Percentiles rank a stretch among this genome's conserved stretches.
phyloP scores from a whole-genome alignment of 2,113 vertebrate species.

The Lampris megalopsis region DNA sequence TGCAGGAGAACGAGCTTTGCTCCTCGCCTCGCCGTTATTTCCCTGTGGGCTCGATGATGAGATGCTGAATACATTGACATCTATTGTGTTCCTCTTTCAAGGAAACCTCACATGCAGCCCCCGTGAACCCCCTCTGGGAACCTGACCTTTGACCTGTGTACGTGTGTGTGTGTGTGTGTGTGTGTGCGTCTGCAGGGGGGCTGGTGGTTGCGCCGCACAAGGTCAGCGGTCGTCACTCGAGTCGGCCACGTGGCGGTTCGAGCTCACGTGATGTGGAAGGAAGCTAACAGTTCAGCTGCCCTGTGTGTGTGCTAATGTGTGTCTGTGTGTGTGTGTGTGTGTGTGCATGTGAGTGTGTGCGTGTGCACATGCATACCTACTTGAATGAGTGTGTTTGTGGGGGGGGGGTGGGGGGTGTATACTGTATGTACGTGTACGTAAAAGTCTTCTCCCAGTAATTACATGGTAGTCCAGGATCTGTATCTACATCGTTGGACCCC shows the following conservation, averaged over 20 bases:
- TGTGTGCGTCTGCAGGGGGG: constrained; percentile 18
- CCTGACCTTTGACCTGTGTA: constrained; percentile 8
- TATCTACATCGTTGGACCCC: constrained; percentile 13
- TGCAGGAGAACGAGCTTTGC: background rate
- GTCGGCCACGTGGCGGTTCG: constrained; percentile 40
- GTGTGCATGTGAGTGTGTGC: constrained; percentile 18
- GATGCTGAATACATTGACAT: constrained; percentile 46
- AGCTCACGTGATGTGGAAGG: constrained; percentile 47
- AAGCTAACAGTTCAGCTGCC: constrained; percentile 43
- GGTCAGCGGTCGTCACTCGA: constrained; percentile 32
- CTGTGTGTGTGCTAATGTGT: background rate
- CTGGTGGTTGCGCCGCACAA: constrained; percentile 28
- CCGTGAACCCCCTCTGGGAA: constrained; percentile 19
- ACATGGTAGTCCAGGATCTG: constrained; percentile 45
- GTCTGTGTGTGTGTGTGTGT: constrained; percentile 10
- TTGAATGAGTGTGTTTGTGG: constrained; percentile 9
- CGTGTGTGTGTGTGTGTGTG: constrained; percentile 5
- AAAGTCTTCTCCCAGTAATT: constrained; percentile 46
- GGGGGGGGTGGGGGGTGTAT: background rate
- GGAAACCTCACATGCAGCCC: constrained; percentile 20
- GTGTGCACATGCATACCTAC: background rate
- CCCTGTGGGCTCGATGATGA: constrained; percentile 25
- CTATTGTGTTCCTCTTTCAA: constrained; percentile 41
- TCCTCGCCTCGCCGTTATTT: constrained; percentile 18
- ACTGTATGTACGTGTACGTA: constrained; percentile 4